A percentile compares a stretch with the other conserved stretches of the same genome.
phyloP scores from a whole-genome alignment of 2,113 vertebrate genomes.

The Takifugu bimaculatus region DNA sequence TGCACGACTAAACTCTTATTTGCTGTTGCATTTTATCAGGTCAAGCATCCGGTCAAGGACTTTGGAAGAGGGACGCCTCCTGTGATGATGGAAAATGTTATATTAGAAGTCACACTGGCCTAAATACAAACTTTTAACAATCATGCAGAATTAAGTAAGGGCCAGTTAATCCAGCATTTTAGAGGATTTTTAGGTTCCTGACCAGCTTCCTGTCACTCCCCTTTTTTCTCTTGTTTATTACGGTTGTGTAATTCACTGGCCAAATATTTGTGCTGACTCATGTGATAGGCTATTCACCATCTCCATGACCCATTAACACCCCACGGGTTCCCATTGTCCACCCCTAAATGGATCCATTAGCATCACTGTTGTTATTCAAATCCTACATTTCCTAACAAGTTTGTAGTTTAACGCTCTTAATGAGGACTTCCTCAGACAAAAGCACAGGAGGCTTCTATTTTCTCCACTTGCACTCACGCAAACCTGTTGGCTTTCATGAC shows the following conservation, averaged over 20 bases:
- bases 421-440: constrained; percentile 66
- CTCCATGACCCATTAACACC: constrained; percentile 76
- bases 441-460: constrained; percentile 54
- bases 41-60: constrained; percentile 1
- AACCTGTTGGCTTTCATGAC: constrained; percentile 14
- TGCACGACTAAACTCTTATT: constrained; percentile 5
- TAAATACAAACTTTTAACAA: not conserved
- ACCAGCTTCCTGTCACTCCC: not conserved
- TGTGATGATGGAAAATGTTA: too few relatives aligned
- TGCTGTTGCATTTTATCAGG: constrained; percentile 29
- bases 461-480: constrained; percentile 24
- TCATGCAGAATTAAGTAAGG: too few relatives aligned
- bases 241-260: constrained; percentile 56
- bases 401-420: constrained; percentile 73
- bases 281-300: constrained; percentile 75
- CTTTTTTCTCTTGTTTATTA: constrained; percentile 10
- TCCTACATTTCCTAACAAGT: constrained; percentile 70
- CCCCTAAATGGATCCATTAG: constrained; percentile 68
- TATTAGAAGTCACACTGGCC: not conserved
- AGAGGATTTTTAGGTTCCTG: too few relatives aligned
- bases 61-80: too few relatives aligned
- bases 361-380: constrained; percentile 79
- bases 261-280: constrained; percentile 79
- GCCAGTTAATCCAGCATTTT: too few relatives aligned
- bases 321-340: constrained; percentile 69